Conservation (phyloP, 1,140 invertebrate species). For the Drosophila ananassae region DNA sequence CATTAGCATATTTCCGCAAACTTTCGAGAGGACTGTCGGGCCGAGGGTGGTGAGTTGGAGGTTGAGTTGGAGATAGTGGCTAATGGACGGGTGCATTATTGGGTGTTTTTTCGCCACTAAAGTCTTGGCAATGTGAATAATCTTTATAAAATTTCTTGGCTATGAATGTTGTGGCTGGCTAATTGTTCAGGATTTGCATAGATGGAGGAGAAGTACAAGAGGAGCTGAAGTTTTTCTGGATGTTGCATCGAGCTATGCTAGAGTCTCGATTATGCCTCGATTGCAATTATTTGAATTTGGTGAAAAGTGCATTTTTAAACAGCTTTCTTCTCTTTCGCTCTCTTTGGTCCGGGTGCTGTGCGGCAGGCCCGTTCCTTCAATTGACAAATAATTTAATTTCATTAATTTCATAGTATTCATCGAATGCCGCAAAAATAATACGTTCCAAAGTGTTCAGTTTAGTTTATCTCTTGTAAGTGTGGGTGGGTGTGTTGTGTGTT, state of each 20-base stretch:
- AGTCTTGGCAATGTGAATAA: slow-evolving; percentile 50
- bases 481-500: slow-evolving; percentile 30
- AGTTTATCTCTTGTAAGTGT: neutral
- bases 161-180: slow-evolving; percentile 62
- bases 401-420: slow-evolving; percentile 56
- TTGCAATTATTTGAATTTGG: slow-evolving; percentile 62
- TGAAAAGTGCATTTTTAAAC: slow-evolving; percentile 53
- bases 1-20: slow-evolving; percentile 50
- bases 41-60: neutral
- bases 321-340: slow-evolving; percentile 81
- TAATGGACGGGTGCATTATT: slow-evolving; percentile 24
- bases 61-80: slow-evolving; percentile 10
- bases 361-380: slow-evolving; percentile 50
- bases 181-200: slow-evolving; percentile 52
- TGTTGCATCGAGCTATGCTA: slow-evolving; percentile 34
- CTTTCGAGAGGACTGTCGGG: slow-evolving; percentile 14
- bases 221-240: slow-evolving; percentile 19
- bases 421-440: slow-evolving; percentile 71
- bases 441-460: slow-evolving; percentile 34
- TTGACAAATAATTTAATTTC: slow-evolving; percentile 56
- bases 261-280: slow-evolving; percentile 40
- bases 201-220: slow-evolving; percentile 18
- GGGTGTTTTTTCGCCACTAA: slow-evolving; percentile 40
- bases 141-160: slow-evolving; percentile 46
- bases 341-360: slow-evolving; percentile 66